Percentiles rank a stretch among this genome's conserved stretches.
phyloP scores from a whole-genome alignment of 2,797 vertebrate genomes.

The Enteromius fasciolatus region DNA sequence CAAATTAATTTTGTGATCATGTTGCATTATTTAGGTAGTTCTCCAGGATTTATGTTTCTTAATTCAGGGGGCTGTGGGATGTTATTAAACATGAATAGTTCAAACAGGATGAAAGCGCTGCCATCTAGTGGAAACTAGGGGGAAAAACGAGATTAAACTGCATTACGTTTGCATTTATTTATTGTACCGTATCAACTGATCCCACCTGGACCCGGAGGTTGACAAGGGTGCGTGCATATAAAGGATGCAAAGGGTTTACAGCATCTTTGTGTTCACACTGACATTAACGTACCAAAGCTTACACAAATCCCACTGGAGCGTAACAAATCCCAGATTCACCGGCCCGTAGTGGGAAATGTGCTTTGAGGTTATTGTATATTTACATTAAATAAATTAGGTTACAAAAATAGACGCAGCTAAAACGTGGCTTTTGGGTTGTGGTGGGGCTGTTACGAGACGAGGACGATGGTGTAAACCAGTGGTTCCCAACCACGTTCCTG shows the following conservation, averaged over 20 bases:
- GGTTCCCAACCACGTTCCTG: too few species aligned
- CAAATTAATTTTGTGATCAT: neutral
- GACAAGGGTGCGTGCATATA: constrained; percentile 17
- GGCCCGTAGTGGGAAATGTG: constrained; percentile 24
- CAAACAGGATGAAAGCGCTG: constrained; percentile 51
- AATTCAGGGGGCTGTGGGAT: neutral
- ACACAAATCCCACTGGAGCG: constrained; percentile 24
- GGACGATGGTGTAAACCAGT: too few species aligned
- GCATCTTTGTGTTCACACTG: constrained; percentile 59
- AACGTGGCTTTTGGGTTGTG: constrained; percentile 39
- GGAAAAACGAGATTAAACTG: neutral
- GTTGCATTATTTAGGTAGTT: neutral
- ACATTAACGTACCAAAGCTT: constrained; percentile 58
- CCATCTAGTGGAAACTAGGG: constrained; percentile 67
- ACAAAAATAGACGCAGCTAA: constrained; percentile 28
- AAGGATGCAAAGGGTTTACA: constrained; percentile 41
- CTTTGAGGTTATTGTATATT: constrained; percentile 56
- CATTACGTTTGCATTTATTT: constrained; percentile 38
- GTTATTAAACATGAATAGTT: neutral
- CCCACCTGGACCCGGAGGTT: constrained; percentile 49
- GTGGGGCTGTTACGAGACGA: constrained; percentile 9
- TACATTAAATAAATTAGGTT: constrained; percentile 68
- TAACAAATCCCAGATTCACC: constrained; percentile 12
- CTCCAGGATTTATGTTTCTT: too few species aligned
- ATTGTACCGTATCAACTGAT: constrained; percentile 60